These are phyloP conservation scores for Hydrocynus forskahlii DNA, from an alignment of 2,797 vertebrate genomes.

Conservation along the genomic window DNA sequence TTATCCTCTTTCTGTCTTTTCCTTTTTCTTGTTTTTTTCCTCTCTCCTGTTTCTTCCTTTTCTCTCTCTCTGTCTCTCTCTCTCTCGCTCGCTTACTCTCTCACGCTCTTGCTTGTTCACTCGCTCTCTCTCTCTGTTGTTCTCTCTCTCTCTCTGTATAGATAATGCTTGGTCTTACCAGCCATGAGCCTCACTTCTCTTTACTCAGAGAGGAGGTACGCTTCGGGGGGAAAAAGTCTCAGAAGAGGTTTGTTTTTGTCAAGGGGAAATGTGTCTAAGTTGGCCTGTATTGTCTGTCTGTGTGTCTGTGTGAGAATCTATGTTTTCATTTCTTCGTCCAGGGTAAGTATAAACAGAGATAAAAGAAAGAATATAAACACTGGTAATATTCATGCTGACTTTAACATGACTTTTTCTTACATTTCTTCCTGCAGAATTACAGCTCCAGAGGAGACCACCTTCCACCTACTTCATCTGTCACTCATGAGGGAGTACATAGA, in stretches of 20 bases:
- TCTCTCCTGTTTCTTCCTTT: not conserved
- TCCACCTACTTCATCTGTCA: slow-evolving; percentile 96
- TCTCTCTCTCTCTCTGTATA: slow-evolving; percentile 62
- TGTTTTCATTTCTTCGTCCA: not conserved
- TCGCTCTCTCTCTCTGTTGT: too few species aligned
- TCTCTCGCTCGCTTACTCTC: too few species aligned
- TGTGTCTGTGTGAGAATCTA: not conserved
- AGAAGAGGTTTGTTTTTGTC: slow-evolving; percentile 84
- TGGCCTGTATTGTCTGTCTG: not conserved
- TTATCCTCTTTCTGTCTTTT: not conserved
- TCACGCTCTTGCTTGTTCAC: too few species aligned
- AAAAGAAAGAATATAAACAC: too few species aligned
- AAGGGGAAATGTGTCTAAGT: not conserved
- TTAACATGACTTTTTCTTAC: not conserved
- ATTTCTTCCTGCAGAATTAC: slow-evolving; percentile 82
- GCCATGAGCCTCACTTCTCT: slow-evolving; percentile 96
- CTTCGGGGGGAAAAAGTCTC: slow-evolving; percentile 95
- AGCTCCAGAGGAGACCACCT: slow-evolving; percentile 97
- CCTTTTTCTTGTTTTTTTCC: not conserved
- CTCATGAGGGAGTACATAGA: slow-evolving; percentile 99
- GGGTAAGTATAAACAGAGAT: too few species aligned
- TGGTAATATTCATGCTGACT: not conserved
- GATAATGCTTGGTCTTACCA: slow-evolving; percentile 99
- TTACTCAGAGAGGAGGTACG: slow-evolving; percentile 98
- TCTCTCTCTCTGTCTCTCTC: too few species aligned